phyloP scores from a whole-genome alignment of 2,888 invertebrate species.

The Cataglyphis livida region DNA sequence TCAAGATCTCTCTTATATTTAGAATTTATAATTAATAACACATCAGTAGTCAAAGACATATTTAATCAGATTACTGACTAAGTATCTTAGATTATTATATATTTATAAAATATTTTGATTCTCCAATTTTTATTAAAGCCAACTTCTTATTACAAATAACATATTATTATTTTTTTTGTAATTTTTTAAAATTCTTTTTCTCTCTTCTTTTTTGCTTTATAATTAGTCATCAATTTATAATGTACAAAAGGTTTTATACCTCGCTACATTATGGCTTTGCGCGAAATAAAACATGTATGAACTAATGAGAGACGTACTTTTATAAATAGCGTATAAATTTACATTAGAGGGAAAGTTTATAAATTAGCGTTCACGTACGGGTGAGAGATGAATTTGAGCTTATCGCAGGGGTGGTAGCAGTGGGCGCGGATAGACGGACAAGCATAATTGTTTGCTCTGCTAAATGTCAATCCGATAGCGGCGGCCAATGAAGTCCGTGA shows the following conservation, averaged over 20 bases:
- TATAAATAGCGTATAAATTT: constrained; percentile 37
- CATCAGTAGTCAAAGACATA: too few species aligned
- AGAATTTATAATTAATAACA: background rate
- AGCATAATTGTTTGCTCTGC: constrained; percentile 69
- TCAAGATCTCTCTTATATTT: background rate
- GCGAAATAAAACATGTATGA: constrained; percentile 22
- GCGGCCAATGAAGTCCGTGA: constrained; percentile 70
- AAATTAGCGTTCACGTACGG: constrained; percentile 31
- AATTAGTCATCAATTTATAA: background rate
- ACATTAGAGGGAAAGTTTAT: constrained; percentile 47
- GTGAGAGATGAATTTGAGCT: constrained; percentile 44
- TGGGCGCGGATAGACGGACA: constrained; percentile 38
- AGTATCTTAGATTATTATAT: background rate
- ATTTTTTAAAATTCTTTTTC: background rate
- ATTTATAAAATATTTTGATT: background rate
- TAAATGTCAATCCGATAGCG: constrained; percentile 70
- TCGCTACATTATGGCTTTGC: background rate
- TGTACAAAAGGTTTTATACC: background rate
- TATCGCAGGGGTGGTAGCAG: constrained; percentile 22
- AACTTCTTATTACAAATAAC: background rate
- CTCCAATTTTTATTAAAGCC: background rate
- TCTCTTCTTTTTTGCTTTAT: background rate
- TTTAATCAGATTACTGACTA: background rate
- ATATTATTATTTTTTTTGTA: background rate
- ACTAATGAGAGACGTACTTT: background rate